Conservation (phyloP, 2,797 vertebrate genomes). For the Molossus alvarezi region DNA sequence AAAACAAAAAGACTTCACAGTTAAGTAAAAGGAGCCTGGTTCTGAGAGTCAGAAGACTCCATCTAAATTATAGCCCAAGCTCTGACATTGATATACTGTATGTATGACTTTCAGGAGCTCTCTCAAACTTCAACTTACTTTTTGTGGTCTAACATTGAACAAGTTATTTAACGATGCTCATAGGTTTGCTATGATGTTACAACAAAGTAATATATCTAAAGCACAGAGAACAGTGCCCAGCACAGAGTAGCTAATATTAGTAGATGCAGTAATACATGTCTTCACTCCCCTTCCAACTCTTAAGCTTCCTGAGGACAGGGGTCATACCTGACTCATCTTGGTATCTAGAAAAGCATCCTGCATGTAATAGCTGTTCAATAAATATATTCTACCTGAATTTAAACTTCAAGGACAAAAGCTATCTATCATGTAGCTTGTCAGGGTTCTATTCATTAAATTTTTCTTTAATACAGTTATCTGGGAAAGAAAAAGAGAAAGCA, state of each 20-base stretch:
- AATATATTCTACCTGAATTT: constrained; percentile 27
- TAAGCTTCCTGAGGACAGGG: neutral
- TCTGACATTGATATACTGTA: neutral
- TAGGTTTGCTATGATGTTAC: neutral
- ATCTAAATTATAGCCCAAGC: neutral
- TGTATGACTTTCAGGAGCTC: neutral
- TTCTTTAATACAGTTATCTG: constrained; percentile 65
- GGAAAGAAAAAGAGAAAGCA: constrained; percentile 54
- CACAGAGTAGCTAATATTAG: neutral
- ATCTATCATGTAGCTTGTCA: neutral
- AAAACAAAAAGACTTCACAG: neutral
- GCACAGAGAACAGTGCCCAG: neutral
- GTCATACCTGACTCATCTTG: neutral
- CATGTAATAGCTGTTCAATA: constrained; percentile 19
- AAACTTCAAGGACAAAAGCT: neutral
- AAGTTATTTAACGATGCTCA: neutral
- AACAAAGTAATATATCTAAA: neutral
- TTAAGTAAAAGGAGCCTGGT: constrained; percentile 40
- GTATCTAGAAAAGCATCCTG: neutral
- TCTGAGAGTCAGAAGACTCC: neutral
- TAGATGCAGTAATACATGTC: neutral
- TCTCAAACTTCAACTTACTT: neutral
- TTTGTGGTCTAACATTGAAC: neutral
- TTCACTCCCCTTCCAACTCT: neutral
- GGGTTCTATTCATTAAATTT: neutral